Evolutionary conservation across 2,888 invertebrate species (phyloP).

Genomic region (Leptothorax acervorum): DNA sequence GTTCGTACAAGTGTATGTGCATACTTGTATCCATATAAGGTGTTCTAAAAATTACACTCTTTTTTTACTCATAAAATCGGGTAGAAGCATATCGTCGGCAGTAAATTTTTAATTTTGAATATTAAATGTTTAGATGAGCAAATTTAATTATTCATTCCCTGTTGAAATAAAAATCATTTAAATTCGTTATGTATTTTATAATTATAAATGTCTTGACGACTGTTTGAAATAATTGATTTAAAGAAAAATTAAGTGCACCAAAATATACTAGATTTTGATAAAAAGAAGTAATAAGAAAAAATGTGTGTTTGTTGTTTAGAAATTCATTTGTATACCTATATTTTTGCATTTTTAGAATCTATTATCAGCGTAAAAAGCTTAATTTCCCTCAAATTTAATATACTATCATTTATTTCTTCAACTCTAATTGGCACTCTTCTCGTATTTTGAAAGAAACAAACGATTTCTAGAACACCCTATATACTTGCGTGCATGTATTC

Average conservation of each 20-base stretch:
- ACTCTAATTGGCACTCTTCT: neutral
- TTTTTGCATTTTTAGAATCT: neutral
- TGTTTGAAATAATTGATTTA: neutral
- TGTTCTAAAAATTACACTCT: neutral
- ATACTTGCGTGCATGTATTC: constrained; percentile 64
- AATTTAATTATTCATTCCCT: neutral
- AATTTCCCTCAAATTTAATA: neutral
- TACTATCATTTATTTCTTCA: neutral
- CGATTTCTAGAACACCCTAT: constrained; percentile 47
- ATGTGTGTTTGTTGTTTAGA: neutral
- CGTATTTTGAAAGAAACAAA: neutral
- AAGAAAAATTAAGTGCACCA: neutral
- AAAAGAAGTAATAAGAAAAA: neutral
- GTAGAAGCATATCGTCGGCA: neutral
- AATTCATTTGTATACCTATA: neutral
- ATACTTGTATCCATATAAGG: constrained; percentile 52
- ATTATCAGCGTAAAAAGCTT: neutral
- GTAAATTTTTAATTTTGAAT: neutral
- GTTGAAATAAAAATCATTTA: neutral
- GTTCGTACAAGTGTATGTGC: constrained; percentile 59
- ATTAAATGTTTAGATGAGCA: neutral
- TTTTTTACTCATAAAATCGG: neutral
- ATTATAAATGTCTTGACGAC: neutral
- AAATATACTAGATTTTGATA: neutral
- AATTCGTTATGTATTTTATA: neutral